Percentiles rank a stretch among this genome's conserved stretches.
Conservation (phyloP, 2,888 invertebrate species). For the Pecten maximus region DNA sequence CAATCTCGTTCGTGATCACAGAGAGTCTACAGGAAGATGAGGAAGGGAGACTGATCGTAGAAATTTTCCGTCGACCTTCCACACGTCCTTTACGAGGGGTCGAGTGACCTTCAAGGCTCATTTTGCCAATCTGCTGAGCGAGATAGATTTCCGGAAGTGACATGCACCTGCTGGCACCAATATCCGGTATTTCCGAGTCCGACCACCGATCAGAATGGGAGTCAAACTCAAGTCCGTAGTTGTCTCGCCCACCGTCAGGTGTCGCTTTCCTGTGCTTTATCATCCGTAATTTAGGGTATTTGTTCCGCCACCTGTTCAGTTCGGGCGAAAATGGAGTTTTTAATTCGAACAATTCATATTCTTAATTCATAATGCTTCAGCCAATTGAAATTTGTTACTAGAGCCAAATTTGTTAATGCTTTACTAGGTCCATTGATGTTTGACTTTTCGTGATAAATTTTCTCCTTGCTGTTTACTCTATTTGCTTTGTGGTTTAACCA, state of each 20-base stretch:
- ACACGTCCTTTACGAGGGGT: not conserved
- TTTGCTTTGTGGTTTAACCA: too few relatives aligned
- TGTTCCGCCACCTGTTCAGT: not conserved
- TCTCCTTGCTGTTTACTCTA: too few relatives aligned
- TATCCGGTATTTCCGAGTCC: not conserved
- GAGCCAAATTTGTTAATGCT: too few relatives aligned
- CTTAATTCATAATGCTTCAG: too few relatives aligned
- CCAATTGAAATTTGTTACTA: too few relatives aligned
- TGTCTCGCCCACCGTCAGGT: not conserved
- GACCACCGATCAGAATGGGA: not conserved
- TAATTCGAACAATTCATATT: too few relatives aligned
- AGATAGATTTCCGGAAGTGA: constrained; percentile 24
- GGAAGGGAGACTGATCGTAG: not conserved
- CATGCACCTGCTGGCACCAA: not conserved
- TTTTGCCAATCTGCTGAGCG: not conserved
- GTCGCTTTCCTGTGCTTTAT: not conserved
- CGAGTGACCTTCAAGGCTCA: not conserved
- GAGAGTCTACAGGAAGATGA: not conserved
- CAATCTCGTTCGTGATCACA: not conserved
- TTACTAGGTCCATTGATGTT: too few relatives aligned
- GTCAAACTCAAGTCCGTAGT: constrained; percentile 2
- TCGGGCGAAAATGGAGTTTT: not conserved
- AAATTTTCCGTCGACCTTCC: not conserved
- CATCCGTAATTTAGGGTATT: not conserved
- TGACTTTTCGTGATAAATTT: too few relatives aligned